Evolutionary conservation across 2,113 vertebrate genomes (phyloP).

Genomic region (Rhodinocichla rosea): DNA sequence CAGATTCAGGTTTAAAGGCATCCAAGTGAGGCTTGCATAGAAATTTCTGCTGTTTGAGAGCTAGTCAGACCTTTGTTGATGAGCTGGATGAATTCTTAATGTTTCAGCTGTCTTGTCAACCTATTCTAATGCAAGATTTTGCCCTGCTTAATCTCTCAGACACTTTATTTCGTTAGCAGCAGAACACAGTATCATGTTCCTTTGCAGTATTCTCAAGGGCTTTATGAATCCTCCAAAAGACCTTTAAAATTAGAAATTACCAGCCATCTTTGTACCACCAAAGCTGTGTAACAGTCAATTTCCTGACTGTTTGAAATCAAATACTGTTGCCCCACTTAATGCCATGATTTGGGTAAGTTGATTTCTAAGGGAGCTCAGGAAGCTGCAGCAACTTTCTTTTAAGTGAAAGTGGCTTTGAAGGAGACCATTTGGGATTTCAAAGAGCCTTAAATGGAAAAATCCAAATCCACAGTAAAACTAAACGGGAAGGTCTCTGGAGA

Average conservation of each 20-base stretch:
- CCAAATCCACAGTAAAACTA: slow-evolving; percentile 26
- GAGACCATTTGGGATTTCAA: slow-evolving; percentile 16
- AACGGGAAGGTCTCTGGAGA: neutral
- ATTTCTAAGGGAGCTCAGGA: slow-evolving; percentile 31
- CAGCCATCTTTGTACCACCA: neutral
- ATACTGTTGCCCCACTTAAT: slow-evolving; percentile 12
- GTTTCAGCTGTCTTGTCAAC: neutral
- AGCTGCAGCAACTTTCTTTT: slow-evolving; percentile 9
- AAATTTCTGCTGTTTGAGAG: neutral
- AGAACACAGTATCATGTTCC: neutral
- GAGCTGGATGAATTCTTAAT: neutral
- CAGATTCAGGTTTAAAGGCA: neutral
- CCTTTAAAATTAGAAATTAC: slow-evolving; percentile 26
- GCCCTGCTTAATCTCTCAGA: neutral
- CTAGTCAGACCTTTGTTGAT: neutral
- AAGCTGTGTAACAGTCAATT: neutral
- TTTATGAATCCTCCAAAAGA: slow-evolving; percentile 23
- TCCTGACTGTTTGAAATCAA: neutral
- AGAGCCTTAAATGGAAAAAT: slow-evolving; percentile 31
- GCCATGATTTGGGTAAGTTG: neutral
- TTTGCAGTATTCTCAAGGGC: neutral
- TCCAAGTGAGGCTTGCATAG: neutral
- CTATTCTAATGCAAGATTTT: neutral
- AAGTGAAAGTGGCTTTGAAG: slow-evolving; percentile 2
- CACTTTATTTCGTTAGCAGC: neutral